phyloP scores from a whole-genome alignment of 2,888 invertebrate species.

The Scelioninae gen. 2 region DNA sequence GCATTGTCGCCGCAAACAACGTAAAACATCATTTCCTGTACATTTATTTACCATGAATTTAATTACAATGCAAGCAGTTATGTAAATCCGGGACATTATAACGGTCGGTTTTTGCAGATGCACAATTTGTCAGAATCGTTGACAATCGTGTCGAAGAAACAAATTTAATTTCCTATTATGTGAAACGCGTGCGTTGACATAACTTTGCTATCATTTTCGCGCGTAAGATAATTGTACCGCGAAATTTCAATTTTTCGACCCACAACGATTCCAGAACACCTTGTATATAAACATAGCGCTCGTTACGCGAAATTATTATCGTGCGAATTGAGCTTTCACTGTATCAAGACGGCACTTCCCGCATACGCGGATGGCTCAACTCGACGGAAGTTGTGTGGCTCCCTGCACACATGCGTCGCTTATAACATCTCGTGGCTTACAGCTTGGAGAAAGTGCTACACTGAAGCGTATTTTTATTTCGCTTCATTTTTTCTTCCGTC shows the following conservation, averaged over 20 bases:
- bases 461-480: not conserved
- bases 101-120: too few relatives aligned
- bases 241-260: conserved; percentile 10
- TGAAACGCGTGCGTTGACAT: too few relatives aligned
- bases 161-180: too few relatives aligned
- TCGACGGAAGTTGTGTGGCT: conserved; percentile 50
- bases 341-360: conserved; percentile 52
- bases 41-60: not conserved
- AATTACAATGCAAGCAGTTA: too few relatives aligned
- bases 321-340: conserved; percentile 57
- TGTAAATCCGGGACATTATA: too few relatives aligned
- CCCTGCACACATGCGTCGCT: conserved; percentile 34
- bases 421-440: conserved; percentile 33
- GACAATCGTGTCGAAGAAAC: too few relatives aligned
- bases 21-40: not conserved
- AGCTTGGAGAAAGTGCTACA: conserved; percentile 40
- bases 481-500: conserved; percentile 9
- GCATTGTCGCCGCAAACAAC: not conserved
- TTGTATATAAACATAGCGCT: conserved; percentile 34
- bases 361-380: conserved; percentile 50
- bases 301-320: conserved; percentile 55
- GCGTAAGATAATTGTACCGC: too few relatives aligned
- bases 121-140: too few relatives aligned
- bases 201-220: too few relatives aligned
- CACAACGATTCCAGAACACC: conserved; percentile 20